These are phyloP conservation scores for Hypomesus transpacificus DNA, from an alignment of 2,113 vertebrate genomes.

Conservation along the genomic window DNA sequence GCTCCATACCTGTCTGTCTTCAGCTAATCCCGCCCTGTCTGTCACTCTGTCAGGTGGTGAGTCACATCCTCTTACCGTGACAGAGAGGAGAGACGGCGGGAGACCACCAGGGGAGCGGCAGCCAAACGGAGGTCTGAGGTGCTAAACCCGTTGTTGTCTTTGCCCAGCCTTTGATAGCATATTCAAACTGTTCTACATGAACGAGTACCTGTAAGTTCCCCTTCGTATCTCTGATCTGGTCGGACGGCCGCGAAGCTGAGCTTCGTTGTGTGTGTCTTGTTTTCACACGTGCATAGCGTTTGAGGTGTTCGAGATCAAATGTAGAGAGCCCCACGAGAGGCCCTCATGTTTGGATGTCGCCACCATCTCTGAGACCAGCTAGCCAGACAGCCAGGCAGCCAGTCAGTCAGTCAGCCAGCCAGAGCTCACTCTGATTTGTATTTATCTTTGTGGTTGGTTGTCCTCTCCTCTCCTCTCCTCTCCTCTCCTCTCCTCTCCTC, in stretches of 20 bases:
- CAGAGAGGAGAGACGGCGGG: not conserved
- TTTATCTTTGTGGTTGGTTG: too few species aligned
- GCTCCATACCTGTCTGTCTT: constrained; percentile 21
- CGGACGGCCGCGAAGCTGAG: not conserved
- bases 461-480: too few species aligned
- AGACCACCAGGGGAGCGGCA: constrained; percentile 26
- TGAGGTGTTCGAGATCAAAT: not conserved
- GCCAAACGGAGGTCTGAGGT: not conserved
- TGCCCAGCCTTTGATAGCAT: not conserved
- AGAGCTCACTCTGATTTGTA: not conserved
- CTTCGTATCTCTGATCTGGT: not conserved
- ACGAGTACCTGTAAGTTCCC: too few species aligned
- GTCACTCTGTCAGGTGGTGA: constrained; percentile 11
- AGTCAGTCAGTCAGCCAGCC: not conserved
- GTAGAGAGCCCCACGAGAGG: constrained; percentile 1
- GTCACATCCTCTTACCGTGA: constrained; percentile 7
- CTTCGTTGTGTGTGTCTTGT: not conserved
- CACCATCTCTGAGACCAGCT: constrained; percentile 2
- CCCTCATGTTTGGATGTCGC: constrained; percentile 14
- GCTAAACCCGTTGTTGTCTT: not conserved
- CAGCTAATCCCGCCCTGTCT: constrained; percentile 23
- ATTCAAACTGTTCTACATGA: not conserved
- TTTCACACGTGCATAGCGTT: not conserved
- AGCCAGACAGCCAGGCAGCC: not conserved
- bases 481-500: too few species aligned